Base-by-base conservation (phyloP, 2,888 invertebrate genomes). In the Pemphredon lugubris region DNA sequence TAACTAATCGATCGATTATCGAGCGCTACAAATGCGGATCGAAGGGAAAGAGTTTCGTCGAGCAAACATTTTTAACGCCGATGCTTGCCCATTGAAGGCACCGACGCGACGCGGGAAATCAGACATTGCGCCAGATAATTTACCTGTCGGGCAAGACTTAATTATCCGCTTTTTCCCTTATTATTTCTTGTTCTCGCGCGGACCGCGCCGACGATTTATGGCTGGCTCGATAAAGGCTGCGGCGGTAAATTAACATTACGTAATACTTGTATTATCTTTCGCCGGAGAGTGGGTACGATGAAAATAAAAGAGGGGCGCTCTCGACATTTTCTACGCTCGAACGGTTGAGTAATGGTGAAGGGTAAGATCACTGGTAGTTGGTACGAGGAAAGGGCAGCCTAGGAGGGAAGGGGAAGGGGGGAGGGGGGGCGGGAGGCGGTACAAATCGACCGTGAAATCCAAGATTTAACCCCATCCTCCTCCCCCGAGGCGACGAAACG, bases 361-460 rank as follows among this genome's bases (percentile, higher is more conserved):
- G 71, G 64, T 20, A 32, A 14, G 53, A 30, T 54, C 51, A 59
- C n/a, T 23, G 26, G 37, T 26, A 39, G 44, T 13, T n/a, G n/a
- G n/a, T 14, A 3, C 30, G 13, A 50, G 26, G 21, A 16, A 63
- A 26, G 21, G 26, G 26, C 47, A 13, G 34, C 9, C 9, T 23
- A 37, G 39, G 23, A 48, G 5, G 2, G 48, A 66, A 53, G 45
- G 37, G 23, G 32, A 20, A 23, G 11, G 4, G 32, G 2, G 20
- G 20, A 42, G 13, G 44, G 14, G 13, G 20, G 14, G 40, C 13
- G n/a, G n/a, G 34, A 51, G 20, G 48, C 32, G 47, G 48, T 69
- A 65, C 66, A 79, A 81, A 61, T 75, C 66, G 73, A 37, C 63
- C 58, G 66, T 63, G 63, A 78, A 82, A 79, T 78, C 51, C 65